phyloP scores from a whole-genome alignment of 1,140 invertebrate genomes.

The Penaeus japonicus region DNA sequence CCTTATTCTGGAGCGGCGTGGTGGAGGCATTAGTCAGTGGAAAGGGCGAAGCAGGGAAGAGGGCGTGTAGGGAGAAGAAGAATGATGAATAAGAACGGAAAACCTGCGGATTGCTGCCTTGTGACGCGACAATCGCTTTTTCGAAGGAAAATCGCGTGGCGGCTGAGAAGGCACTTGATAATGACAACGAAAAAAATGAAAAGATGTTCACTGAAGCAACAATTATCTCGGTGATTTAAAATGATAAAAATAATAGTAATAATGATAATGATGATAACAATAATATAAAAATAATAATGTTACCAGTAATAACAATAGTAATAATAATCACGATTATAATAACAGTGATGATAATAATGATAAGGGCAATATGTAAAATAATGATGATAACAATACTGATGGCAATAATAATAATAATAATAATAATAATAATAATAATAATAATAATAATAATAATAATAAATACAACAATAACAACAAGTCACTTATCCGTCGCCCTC shows the following conservation, averaged over 20 bases:
- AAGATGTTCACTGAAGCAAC: too few species aligned
- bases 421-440: background rate
- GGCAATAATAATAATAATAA: background rate
- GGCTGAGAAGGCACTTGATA: too few species aligned
- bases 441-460: background rate
- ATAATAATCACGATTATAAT: background rate
- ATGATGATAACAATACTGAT: background rate
- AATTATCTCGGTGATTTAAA: too few species aligned
- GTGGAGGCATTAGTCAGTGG: background rate
- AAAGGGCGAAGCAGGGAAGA: background rate
- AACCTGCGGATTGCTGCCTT: background rate
- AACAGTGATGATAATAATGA: background rate
- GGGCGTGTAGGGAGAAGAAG: background rate
- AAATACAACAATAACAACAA: background rate
- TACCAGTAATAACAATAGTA: background rate
- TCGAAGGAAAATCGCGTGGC: too few species aligned
- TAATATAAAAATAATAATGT: background rate
- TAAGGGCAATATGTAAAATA: background rate
- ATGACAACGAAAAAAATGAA: too few species aligned
- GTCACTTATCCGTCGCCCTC: background rate
- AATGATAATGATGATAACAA: background rate
- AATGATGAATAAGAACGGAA: background rate
- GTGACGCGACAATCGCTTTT: too few species aligned
- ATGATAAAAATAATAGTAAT: background rate
- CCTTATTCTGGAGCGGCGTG: conserved; percentile 13